Evolutionary conservation across 30 jellyfish, hydroid and myxozoan genomes (phyloP).

Genomic region (Rhopilema esculentum): DNA sequence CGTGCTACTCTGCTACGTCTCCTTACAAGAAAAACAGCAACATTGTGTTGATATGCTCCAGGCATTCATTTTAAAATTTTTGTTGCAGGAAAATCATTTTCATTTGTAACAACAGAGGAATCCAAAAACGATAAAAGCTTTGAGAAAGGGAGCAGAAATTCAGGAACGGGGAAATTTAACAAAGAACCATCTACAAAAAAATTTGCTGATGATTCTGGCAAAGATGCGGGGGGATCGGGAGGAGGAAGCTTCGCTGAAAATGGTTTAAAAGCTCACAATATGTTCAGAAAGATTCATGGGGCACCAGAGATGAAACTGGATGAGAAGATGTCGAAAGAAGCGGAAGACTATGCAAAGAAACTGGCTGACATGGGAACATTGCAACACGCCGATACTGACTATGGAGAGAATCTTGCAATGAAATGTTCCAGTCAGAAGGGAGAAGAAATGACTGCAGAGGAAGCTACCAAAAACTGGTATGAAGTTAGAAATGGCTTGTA

Average conservation of each 20-base stretch:
- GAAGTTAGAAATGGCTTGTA: background rate
- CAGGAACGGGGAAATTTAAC: background rate
- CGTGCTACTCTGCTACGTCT: too few relatives aligned
- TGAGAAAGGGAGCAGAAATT: too few relatives aligned
- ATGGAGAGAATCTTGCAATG: slow-evolving; percentile 95
- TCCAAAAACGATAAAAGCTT: too few relatives aligned
- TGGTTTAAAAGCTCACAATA: slow-evolving; percentile 79
- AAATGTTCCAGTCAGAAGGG: slow-evolving; percentile 72
- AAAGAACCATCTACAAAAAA: background rate
- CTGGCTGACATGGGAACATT: slow-evolving; percentile 73
- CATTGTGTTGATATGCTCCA: too few relatives aligned
- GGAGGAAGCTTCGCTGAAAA: slow-evolving; percentile 35
- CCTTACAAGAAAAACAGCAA: too few relatives aligned
- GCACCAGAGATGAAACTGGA: slow-evolving; percentile 77
- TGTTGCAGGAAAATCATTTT: too few relatives aligned
- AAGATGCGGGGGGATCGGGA: slow-evolving; percentile 9
- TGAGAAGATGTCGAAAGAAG: slow-evolving; percentile 82
- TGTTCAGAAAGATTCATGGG: slow-evolving; percentile 84
- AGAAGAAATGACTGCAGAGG: slow-evolving; percentile 85
- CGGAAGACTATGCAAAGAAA: slow-evolving; percentile 85
- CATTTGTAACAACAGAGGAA: too few relatives aligned
- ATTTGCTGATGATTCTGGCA: slow-evolving; percentile 4
- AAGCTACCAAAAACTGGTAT: slow-evolving; percentile 86
- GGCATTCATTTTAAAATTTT: too few relatives aligned
- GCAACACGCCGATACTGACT: slow-evolving; percentile 76